Conservation (phyloP, 1,140 invertebrate genomes). For the Achatina immaculata region DNA sequence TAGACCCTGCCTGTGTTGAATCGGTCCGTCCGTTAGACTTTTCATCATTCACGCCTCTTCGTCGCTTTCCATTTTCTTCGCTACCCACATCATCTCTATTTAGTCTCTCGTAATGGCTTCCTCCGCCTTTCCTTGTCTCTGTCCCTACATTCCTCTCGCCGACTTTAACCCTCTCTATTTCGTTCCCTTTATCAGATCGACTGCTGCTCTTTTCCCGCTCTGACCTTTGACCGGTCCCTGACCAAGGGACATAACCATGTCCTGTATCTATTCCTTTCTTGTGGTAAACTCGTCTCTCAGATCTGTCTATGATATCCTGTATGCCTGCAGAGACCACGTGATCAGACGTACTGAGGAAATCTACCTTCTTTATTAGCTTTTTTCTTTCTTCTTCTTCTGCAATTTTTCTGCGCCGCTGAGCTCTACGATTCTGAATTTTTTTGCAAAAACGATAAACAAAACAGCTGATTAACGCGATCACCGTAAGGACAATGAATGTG, state of each 20-base stretch:
- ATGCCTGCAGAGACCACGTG: neutral
- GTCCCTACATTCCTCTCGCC: neutral
- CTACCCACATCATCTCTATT: neutral
- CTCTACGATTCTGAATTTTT: slow-evolving; percentile 37
- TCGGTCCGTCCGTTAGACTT: neutral
- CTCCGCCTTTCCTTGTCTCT: slow-evolving; percentile 6
- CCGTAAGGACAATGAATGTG: slow-evolving; percentile 41
- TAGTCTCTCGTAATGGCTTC: slow-evolving; percentile 3
- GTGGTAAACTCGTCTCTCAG: neutral
- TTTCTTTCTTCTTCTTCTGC: neutral
- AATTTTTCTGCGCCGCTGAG: neutral
- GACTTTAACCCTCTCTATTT: neutral
- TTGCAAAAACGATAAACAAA: slow-evolving; percentile 48
- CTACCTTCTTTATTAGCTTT: neutral
- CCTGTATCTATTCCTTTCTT: neutral
- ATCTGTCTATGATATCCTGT: neutral
- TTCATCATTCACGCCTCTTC: neutral
- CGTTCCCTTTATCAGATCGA: neutral
- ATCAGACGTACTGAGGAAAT: neutral
- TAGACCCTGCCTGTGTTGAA: neutral
- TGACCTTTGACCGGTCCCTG: neutral
- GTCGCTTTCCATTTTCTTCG: neutral
- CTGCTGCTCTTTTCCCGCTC: neutral
- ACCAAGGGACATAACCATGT: neutral
- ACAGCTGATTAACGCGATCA: slow-evolving; percentile 37